Conservation (phyloP, 2,888 invertebrate species). For the Dynastes grantii region DNA sequence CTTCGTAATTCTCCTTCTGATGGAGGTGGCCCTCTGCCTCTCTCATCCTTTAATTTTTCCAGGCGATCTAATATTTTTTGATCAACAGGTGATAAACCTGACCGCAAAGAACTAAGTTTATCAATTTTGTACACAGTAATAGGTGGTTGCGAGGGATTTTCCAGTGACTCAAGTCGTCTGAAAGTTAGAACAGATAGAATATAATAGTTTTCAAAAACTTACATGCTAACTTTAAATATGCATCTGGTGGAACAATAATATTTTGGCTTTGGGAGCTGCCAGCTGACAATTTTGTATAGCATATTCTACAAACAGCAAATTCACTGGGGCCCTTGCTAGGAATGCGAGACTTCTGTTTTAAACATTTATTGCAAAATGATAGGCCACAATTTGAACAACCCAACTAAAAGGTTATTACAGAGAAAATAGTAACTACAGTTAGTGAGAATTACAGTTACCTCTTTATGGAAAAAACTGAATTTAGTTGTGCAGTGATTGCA, state of each 20-base stretch:
- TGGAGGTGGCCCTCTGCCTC: slow-evolving; percentile 70
- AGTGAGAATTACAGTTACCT: slow-evolving; percentile 70
- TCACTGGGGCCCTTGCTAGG: slow-evolving; percentile 76
- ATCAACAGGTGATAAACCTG: slow-evolving; percentile 73
- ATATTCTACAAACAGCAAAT: slow-evolving; percentile 79
- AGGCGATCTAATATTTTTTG: slow-evolving; percentile 79
- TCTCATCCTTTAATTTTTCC: slow-evolving; percentile 78
- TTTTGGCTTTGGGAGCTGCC: slow-evolving; percentile 57
- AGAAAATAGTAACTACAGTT: slow-evolving; percentile 20
- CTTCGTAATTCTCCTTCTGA: slow-evolving; percentile 78
- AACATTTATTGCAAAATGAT: slow-evolving; percentile 87
- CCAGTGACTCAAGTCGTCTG: slow-evolving; percentile 73
- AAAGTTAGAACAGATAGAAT: slow-evolving; percentile 46
- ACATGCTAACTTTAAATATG: slow-evolving; percentile 72
- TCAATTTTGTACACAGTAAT: slow-evolving; percentile 72
- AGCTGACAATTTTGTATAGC: slow-evolving; percentile 68
- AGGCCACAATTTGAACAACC: slow-evolving; percentile 89
- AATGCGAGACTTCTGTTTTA: slow-evolving; percentile 80
- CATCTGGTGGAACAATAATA: slow-evolving; percentile 72
- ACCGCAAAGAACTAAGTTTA: slow-evolving; percentile 65
- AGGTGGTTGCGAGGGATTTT: slow-evolving; percentile 74
- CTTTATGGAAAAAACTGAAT: slow-evolving; percentile 82
- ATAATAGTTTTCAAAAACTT: neutral
- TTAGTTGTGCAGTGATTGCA: slow-evolving; percentile 82
- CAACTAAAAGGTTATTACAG: slow-evolving; percentile 73